Evolutionary conservation across 2,797 vertebrate genomes (phyloP).

Genomic region (Ctenochaetus hawaiiensis): DNA sequence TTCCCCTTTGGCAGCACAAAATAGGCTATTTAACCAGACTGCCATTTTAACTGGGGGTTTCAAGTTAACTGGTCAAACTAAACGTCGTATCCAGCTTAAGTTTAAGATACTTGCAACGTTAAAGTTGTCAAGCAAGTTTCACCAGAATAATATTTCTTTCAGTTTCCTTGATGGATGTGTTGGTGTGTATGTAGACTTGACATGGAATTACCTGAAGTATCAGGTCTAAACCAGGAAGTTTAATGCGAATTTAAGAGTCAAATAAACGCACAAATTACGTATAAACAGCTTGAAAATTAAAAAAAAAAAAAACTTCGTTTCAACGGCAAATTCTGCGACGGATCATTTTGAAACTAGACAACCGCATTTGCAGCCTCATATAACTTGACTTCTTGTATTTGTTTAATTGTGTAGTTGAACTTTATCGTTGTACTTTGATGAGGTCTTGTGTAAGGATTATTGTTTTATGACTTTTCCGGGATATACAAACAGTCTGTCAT

Average conservation of each 20-base stretch:
- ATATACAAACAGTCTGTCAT: not conserved
- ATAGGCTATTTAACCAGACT: not conserved
- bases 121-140: not conserved
- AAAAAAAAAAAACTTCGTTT: not conserved
- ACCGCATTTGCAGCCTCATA: not conserved
- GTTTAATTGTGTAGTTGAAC: rapidly evolving
- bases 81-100: not conserved
- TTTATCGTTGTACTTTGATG: not conserved
- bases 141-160: not conserved
- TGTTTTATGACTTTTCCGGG: not conserved
- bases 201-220: not conserved
- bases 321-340: not conserved
- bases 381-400: too few relatives aligned
- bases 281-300: rapidly evolving
- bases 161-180: not conserved
- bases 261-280: not conserved
- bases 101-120: not conserved
- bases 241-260: not conserved
- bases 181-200: not conserved
- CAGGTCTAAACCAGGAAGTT: not conserved
- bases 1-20: not conserved
- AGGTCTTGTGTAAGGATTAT: rapidly evolving
- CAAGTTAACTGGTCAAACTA: not conserved
- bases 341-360: not conserved
- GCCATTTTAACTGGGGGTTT: not conserved